Evolutionary conservation across 2,888 invertebrate genomes (phyloP).

Genomic region (Rhabditoides inermis): DNA sequence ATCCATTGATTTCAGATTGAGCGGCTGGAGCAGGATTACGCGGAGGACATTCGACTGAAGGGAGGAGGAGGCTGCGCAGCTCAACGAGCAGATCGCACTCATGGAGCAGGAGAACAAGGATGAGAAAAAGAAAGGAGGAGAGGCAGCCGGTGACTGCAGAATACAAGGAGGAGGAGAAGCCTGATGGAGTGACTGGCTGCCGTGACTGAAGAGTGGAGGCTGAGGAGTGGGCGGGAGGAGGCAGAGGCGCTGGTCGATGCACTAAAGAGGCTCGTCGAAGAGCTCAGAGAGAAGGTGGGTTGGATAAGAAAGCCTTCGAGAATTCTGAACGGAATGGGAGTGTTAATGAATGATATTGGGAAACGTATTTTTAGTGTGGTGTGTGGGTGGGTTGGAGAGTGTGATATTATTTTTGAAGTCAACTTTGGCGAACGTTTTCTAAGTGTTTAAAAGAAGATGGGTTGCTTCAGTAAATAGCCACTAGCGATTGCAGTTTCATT

Average conservation of each 20-base stretch:
- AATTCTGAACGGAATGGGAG: too few relatives aligned
- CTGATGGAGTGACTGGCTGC: not conserved
- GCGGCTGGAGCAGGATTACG: not conserved
- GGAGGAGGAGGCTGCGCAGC: not conserved
- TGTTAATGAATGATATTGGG: too few relatives aligned
- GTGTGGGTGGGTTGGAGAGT: too few relatives aligned
- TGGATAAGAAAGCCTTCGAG: too few relatives aligned
- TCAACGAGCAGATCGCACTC: too few relatives aligned
- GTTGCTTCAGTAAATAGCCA: too few relatives aligned
- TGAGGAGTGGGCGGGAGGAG: not conserved
- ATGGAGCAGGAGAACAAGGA: not conserved
- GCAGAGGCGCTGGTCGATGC: too few relatives aligned
- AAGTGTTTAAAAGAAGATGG: too few relatives aligned
- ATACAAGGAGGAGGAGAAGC: not conserved
- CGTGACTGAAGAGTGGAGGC: not conserved
- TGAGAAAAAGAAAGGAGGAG: not conserved
- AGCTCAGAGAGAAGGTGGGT: not conserved
- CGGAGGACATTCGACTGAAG: slow-evolving; percentile 2
- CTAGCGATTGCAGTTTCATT: too few relatives aligned
- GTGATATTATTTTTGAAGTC: too few relatives aligned
- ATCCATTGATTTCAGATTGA: not conserved
- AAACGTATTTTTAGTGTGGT: too few relatives aligned
- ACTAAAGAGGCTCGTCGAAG: slow-evolving; percentile 7
- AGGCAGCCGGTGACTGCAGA: not conserved
- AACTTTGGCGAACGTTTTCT: too few relatives aligned